phyloP scores from a whole-genome alignment of 2,113 vertebrate genomes.

The Pavo muticus region DNA sequence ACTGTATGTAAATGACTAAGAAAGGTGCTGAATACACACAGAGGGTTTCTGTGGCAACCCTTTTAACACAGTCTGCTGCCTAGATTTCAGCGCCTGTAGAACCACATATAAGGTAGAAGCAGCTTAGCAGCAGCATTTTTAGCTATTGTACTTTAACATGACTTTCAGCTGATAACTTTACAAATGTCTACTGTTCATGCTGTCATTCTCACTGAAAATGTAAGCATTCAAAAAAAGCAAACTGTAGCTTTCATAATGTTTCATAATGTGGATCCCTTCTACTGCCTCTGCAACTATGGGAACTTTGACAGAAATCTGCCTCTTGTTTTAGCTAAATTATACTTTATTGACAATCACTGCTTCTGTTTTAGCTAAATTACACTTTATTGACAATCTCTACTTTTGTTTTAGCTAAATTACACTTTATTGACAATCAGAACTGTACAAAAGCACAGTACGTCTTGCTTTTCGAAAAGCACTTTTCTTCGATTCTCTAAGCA shows the following conservation, averaged over 20 bases:
- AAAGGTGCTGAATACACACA: not conserved
- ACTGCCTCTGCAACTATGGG: not conserved
- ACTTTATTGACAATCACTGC: not conserved
- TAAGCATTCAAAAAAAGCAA: not conserved
- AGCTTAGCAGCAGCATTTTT: not conserved
- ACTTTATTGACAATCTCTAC: not conserved
- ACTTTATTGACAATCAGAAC: not conserved
- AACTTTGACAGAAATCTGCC: not conserved
- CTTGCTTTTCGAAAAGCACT: not conserved
- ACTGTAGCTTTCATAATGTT: not conserved
- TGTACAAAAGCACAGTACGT: not conserved
- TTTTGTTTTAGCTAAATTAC: constrained; percentile 29
- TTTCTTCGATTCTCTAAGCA: constrained; percentile 6
- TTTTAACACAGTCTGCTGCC: not conserved
- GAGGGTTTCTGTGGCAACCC: not conserved
- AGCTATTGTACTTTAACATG: not conserved
- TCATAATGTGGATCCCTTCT: not conserved
- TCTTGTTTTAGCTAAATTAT: not conserved
- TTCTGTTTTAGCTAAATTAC: constrained; percentile 15
- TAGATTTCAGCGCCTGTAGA: not conserved
- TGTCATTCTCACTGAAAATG: not conserved
- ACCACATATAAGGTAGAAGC: not conserved
- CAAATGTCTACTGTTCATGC: not conserved
- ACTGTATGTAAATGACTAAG: not conserved
- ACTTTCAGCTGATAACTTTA: not conserved